Evolutionary conservation across 2,888 invertebrate species (phyloP), one percentile per base, ranked within the genome.

Genomic region (Agrochola circellaris): DNA sequence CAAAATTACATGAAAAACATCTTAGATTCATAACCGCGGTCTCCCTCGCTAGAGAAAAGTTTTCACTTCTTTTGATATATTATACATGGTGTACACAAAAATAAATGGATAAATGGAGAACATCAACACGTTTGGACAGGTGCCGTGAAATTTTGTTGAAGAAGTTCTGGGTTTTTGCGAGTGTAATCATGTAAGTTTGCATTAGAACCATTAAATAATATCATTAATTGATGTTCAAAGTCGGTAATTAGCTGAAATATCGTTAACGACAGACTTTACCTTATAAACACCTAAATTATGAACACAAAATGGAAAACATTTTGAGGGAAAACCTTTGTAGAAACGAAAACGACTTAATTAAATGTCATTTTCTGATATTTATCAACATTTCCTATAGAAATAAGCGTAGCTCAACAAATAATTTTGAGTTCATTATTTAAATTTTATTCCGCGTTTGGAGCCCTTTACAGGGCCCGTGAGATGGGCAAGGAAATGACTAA

Each of bases 1-100:
- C 94, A 93, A 93, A 94, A 93, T 92, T 93, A 94, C 94, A 93
- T 90, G 93, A 92, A 92, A 94, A 94, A 93, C 93, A 93, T 92
- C 92, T 94, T 91, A 92, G 91, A 91, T 89, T 91, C 90, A 91
- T 90, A 88, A 88, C 89, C 82, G 77, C 87, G 81, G 84, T 86
- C 84, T 82, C 80, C 76, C 85, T 85, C 82, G 79, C 70, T 78
- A 61, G 79, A 82, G 73, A 72, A 80, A 87, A 87, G 77, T 86
- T 88, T 81, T 74, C 70, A 83, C 67, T 75, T 75, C 23, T n/a
- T 75, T 20, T 70, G 48, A 81, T 77, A 73, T 78, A 77, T 77
- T 60, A 72, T 73, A 67, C 68, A 64, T 67, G 56, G 64, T 67
- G 83, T 81, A 60, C 30, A 54, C 65, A 61, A 69, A 69, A 72